A percentile compares a stretch with the other conserved stretches of the same genome.
phyloP scores from a whole-genome alignment of 2,797 vertebrate species.

The Sandelia bainsii region DNA sequence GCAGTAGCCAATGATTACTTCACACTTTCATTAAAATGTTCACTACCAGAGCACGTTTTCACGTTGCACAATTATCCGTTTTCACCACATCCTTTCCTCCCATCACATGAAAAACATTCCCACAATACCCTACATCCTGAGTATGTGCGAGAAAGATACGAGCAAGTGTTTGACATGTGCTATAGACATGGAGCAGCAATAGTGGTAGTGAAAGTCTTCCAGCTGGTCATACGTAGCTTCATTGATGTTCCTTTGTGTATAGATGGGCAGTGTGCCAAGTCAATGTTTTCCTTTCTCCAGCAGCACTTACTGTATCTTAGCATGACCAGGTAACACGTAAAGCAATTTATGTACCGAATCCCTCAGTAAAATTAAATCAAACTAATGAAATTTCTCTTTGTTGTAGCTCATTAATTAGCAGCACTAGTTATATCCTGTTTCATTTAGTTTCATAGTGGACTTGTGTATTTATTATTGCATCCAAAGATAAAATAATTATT shows the following conservation, averaged over 20 bases:
- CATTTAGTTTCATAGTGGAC: slow-evolving; percentile 21
- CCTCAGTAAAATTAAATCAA: slow-evolving; percentile 43
- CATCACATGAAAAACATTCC: slow-evolving; percentile 32
- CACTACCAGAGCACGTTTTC: slow-evolving; percentile 17
- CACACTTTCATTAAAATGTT: neutral
- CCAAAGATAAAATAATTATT: slow-evolving; percentile 55
- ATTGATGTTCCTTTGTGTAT: slow-evolving; percentile 72
- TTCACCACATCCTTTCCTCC: slow-evolving; percentile 5
- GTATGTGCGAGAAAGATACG: slow-evolving; percentile 46
- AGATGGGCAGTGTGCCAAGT: slow-evolving; percentile 57
- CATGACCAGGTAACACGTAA: slow-evolving; percentile 43
- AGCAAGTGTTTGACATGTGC: slow-evolving; percentile 57
- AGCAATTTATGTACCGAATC: slow-evolving; percentile 20
- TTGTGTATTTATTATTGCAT: slow-evolving; percentile 48
- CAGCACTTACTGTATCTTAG: slow-evolving; percentile 37
- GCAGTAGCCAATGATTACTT: neutral
- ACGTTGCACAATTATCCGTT: too few species aligned
- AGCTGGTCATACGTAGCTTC: slow-evolving; percentile 52
- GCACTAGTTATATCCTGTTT: slow-evolving; percentile 21
- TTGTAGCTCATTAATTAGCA: slow-evolving; percentile 53
- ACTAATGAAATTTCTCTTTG: slow-evolving; percentile 34
- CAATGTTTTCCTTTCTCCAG: slow-evolving; percentile 51
- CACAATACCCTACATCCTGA: slow-evolving; percentile 56
- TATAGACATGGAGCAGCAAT: slow-evolving; percentile 13
- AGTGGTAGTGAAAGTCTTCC: slow-evolving; percentile 38